A percentile compares a stretch with the other conserved stretches of the same genome.
phyloP scores from a whole-genome alignment of 1,140 invertebrate genomes.

The Solenopsis fugax region DNA sequence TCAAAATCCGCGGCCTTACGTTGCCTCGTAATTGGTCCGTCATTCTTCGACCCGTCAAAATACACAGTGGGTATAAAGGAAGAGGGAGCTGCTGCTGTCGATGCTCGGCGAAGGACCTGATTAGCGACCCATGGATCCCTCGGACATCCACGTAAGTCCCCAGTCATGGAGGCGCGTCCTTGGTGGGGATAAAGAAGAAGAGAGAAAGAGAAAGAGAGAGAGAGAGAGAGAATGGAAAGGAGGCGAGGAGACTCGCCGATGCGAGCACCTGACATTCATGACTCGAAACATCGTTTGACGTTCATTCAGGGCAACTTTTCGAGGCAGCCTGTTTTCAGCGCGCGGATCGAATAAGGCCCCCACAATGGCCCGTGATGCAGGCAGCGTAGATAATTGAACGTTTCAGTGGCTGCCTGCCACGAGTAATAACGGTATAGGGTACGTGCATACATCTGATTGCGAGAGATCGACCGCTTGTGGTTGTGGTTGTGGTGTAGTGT shows the following conservation, averaged over 20 bases:
- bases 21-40: slow-evolving; percentile 76
- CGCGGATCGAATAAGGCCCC: slow-evolving; percentile 66
- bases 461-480: slow-evolving; percentile 54
- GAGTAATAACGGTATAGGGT: slow-evolving; percentile 75
- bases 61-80: slow-evolving; percentile 61
- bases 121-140: slow-evolving; percentile 73
- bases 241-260: slow-evolving; percentile 34
- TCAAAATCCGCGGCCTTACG: slow-evolving; percentile 58
- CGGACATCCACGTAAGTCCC: slow-evolving; percentile 47
- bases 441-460: slow-evolving; percentile 68
- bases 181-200: not conserved
- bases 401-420: slow-evolving; percentile 81
- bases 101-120: slow-evolving; percentile 67
- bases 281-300: slow-evolving; percentile 78
- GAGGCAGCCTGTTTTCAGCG: slow-evolving; percentile 80
- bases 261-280: slow-evolving; percentile 57
- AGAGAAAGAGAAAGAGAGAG: not conserved
- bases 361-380: slow-evolving; percentile 80
- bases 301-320: slow-evolving; percentile 81
- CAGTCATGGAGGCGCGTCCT: slow-evolving; percentile 39
- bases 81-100: slow-evolving; percentile 57
- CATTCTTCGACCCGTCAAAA: slow-evolving; percentile 77
- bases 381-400: slow-evolving; percentile 83
- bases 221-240: slow-evolving; percentile 4
- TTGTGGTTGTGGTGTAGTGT: not conserved